Base-by-base conservation (phyloP, 2,797 vertebrate species). In the Jordanella pulchra region DNA sequence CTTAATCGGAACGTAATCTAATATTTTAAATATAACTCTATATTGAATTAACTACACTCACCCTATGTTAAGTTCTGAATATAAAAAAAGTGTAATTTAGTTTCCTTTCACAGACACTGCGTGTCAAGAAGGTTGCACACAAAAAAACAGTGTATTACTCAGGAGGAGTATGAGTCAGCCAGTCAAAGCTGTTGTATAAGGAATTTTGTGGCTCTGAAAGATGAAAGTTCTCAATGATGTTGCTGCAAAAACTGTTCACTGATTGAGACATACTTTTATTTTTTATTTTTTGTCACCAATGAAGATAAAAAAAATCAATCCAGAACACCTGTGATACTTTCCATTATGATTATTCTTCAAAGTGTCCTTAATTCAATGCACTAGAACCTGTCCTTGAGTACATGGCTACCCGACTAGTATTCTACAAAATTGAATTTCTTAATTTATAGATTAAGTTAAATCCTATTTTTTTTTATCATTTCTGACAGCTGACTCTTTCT, bases 61-160 rank as follows among this genome's bases (percentile, higher is more conserved):
- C 69, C 53, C 47, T 82, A 78, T 79, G 87, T 81, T 50, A 78
- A 77, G 60, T 78, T 68, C 71, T 45, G 73, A 72, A 75, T 80
- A 53, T 56, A 72, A 44, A 18, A 39, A 27, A 21, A 25, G 21
- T 69, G 30, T 54, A 65, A 75, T 83, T 51, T 72, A 79, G 69
- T 86, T 74, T 80, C 72, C 76, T 42, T 69, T 76, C 66, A 80
- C 67, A 63, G 53, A 70, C 39, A 72, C 35, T 32, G 53, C 56
- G 55, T 79, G 50, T 76, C 80, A 68, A 28, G 47, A 72, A 25
- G 58, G 78, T 67, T 82, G 54, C 21, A 53, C 44, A 60, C 28
- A 42, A 50, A 70, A 70, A 64, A n/a, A 32, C 44, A 25, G 32
- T 56, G 67, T 65, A 51, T n/a, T 35, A 42, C 55, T 73, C 32